Base-by-base conservation (phyloP, 2,888 invertebrate species). In the Hesperia comma region DNA sequence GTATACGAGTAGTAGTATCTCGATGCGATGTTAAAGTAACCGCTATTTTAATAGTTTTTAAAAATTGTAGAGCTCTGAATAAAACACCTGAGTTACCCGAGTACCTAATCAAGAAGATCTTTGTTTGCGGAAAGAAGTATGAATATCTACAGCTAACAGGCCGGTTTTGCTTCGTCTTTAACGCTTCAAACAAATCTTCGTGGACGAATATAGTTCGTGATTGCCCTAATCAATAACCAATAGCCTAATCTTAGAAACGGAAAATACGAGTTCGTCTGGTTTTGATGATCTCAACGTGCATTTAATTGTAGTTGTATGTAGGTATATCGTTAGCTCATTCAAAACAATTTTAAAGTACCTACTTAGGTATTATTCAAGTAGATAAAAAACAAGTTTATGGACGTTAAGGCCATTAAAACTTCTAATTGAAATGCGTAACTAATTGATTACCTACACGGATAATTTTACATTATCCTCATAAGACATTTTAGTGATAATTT, bases 221-320 rank as follows among this genome's bases (percentile, higher is more conserved):
- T 54, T 54, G 12, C n/a, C n/a, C n/a, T n/a, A n/a, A n/a, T n/a
- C n/a, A n/a, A 32, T 8, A 8, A 49, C 15, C 17, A 10, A 17
- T 7, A 8, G 49, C 17, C 17, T 32, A 54, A 15, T 54, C n/a
- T 32, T 54, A 54, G 54, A 40, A 12, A 33, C 12, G 17, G 17
- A n/a, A 49, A 49, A 49, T 19, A 8, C 10, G 8, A 49, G 3
- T 19, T 49, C 19, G 10, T 19, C 4, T 21, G 49, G 19, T 21
- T 49, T 46, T 17, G 55, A 56, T 56, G 56, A 56, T 56, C 56
- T 56, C 56, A 56, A 56, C 56, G 40, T 40, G 40, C 14, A 56
- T 12, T 6, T 26, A 55, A 21, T 5, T n/a, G 21, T n/a, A 2
- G 14, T 26, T n/a, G 10, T 6, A 51, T 8, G 19, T 40, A 40